Evolutionary conservation across 2,888 invertebrate genomes (phyloP).

Genomic region (Xanthostigma xanthostigma): DNA sequence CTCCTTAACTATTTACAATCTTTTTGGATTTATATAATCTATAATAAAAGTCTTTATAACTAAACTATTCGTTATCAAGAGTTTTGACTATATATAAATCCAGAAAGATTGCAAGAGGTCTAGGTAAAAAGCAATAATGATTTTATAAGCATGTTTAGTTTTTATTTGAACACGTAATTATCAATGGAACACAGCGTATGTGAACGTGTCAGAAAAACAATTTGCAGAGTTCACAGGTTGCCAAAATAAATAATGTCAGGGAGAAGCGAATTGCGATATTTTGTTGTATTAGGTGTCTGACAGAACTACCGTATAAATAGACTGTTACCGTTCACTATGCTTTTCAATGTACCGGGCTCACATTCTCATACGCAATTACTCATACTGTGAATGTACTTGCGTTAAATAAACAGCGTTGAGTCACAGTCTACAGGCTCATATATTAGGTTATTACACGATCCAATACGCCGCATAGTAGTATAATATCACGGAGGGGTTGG

Average conservation of each 20-base stretch:
- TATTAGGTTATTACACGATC: conserved; percentile 23
- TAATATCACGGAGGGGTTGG: conserved; percentile 21
- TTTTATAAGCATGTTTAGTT: no score
- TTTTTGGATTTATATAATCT: no score
- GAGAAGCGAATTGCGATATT: neutral
- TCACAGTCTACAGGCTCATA: conserved; percentile 6
- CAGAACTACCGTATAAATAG: neutral
- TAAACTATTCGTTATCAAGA: no score
- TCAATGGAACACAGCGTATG: no score
- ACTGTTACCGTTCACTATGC: no score
- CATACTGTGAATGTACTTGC: no score
- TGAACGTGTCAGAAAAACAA: neutral
- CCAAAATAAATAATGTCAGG: neutral
- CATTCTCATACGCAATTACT: neutral
- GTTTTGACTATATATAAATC: no score
- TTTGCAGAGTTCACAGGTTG: neutral
- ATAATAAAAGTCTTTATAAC: no score
- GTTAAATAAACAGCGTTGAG: no score
- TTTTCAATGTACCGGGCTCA: neutral
- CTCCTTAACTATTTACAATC: no score
- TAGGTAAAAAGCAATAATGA: neutral
- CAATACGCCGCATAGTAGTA: conserved; percentile 22
- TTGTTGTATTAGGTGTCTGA: conserved; percentile 4
- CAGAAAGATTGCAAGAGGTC: neutral
- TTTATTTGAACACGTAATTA: no score